Base-by-base conservation (phyloP, 1,140 invertebrate genomes). In the Anagrus nilaparvatae region DNA sequence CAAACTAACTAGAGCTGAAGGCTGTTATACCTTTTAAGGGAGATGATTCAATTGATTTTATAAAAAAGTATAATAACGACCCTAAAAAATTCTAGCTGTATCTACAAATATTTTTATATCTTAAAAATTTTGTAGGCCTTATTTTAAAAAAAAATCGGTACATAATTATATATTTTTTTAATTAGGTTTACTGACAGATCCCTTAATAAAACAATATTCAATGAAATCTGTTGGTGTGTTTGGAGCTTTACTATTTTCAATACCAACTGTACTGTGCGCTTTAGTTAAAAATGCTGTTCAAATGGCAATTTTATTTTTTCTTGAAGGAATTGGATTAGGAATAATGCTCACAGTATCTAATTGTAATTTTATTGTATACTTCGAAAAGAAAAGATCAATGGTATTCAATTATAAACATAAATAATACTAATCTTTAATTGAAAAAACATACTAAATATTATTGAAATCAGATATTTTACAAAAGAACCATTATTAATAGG, bases 291-390 rank as follows among this genome's bases (percentile, higher is more conserved):
- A 60, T 14, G 48, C 64, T 20, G 58, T 56, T 18, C 55, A 69
- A 28, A 52, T 66, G 40, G 58, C 58, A 5, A 42, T 55, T 4
- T 40, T 57, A 7, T 63, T 51, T 44, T 54, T 69, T 1, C 36
- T 66, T 0, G 61, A 68, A 49, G 65, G 65, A 16, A 46, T 65
- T 10, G 65, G 65, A 18, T 29, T 59, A 0, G 65, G 65, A 12
- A 25, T 69, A 4, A 56, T 66, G 45, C 46, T 66, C 18, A 66
- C 62, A 3, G 54, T 66, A 35, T 61, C 56, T 38, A 67, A 65
- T 28, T 65, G 62, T 2, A 65, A 63, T 43, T 67, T 69, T 33
- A 67, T 67, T 46, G 58, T 64, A 18, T 69, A 60, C 32, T 69
- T 67, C 35, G 63, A 66, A 4, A 64, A 64, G 31, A 66, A 54